Evolutionary conservation across 2,113 vertebrate genomes (phyloP), one percentile per base, ranked within the genome.

Genomic region (Centrocercus urophasianus): DNA sequence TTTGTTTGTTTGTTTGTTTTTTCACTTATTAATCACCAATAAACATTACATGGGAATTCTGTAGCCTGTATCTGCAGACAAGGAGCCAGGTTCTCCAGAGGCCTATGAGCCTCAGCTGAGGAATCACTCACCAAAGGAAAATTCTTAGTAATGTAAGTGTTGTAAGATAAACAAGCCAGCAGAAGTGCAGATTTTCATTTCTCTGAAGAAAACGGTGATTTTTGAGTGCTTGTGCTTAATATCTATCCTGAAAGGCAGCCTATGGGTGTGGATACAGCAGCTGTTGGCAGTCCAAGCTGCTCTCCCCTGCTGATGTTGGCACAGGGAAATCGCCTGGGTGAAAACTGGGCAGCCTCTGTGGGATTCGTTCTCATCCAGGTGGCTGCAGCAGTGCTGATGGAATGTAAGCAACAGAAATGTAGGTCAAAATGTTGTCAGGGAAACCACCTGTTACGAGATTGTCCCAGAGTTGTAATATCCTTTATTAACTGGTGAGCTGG

Each of bases 231-330:
- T 67, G 38, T 77, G 69, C 52, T 95, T 2, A 0, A 8, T 28
- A 7, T 5, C 59, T 9, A 13, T 34, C 40, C 59, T 13, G 36
- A 28, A 71, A 45, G 59, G 36, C 42, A 76, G 54, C n/a, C 45
- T 32, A 17, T 2, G 1, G 0, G 0, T 57, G 30, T 67, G 63
- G 21, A 45, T 79, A 19, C 34, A 47, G 63, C 66, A 72, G 67
- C 28, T 72, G 32, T 22, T 47, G 61, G 30, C 28, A 25, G 1
- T 28, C 65, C 17, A 10, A 2, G 61, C 72, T 66, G 65, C 61
- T 45, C 15, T 75, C 28, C 27, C 3, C 0, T 1, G 0, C 14
- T 73, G 43, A 52, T 42, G 1, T 2, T 59, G 11, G 83, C 28
- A 2, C 38, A 8, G 6, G 6, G 36, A n/a, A 47, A 8, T 20